Conservation (phyloP, 1,140 invertebrate species). For the Cyrtorhinus lividipennis region DNA sequence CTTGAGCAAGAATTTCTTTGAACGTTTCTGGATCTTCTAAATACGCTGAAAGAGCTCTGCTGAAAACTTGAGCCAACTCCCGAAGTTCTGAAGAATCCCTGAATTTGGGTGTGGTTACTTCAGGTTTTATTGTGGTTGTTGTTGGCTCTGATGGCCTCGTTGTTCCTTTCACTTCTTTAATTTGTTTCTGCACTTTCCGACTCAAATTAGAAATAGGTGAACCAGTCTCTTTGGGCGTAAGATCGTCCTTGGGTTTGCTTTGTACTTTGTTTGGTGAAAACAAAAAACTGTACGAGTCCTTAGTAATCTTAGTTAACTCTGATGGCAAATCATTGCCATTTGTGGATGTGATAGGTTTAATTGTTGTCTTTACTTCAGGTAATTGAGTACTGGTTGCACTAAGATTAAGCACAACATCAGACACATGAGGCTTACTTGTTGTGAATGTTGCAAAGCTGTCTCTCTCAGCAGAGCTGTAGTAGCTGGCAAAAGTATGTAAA, state of each 20-base stretch:
- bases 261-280: constrained; percentile 21
- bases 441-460: neutral
- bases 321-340: constrained; percentile 20
- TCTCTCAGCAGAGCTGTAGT: constrained; percentile 34
- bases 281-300: constrained; percentile 24
- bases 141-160: constrained; percentile 43
- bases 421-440: constrained; percentile 9
- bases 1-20: constrained; percentile 52
- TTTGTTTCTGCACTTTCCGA: neutral
- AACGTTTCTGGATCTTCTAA: constrained; percentile 64
- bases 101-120: constrained; percentile 27
- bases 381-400: neutral
- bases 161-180: constrained; percentile 21
- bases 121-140: constrained; percentile 38
- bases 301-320: constrained; percentile 25
- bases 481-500: constrained; percentile 57
- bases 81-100: constrained; percentile 37
- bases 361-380: neutral
- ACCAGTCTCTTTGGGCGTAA: neutral
- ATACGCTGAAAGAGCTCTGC: constrained; percentile 61
- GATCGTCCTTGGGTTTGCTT: neutral
- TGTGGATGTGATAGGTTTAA: constrained; percentile 1
- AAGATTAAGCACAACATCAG: constrained; percentile 6
- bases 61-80: constrained; percentile 66
- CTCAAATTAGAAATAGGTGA: neutral